Evolutionary conservation across 2,888 invertebrate species (phyloP).

Genomic region (Hydrotaea cyrtoneurina): DNA sequence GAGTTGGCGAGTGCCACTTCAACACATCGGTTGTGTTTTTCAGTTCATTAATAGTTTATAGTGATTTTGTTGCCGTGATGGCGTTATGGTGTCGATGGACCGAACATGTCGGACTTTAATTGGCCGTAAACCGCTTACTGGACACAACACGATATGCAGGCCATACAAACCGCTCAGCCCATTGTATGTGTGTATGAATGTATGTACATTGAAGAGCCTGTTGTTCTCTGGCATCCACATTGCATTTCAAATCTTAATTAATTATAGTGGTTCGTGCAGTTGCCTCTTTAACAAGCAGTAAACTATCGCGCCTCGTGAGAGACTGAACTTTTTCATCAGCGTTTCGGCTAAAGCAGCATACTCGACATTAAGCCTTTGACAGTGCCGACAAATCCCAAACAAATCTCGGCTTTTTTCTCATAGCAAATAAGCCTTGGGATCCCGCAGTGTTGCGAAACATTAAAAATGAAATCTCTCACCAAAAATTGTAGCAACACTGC

Average conservation of each 20-base stretch:
- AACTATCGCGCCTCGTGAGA: too few relatives aligned
- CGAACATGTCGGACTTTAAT: too few relatives aligned
- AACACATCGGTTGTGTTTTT: too few relatives aligned
- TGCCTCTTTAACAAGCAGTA: neutral
- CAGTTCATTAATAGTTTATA: too few relatives aligned
- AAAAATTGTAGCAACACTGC: neutral
- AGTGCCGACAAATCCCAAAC: constrained; percentile 3
- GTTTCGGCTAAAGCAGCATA: neutral
- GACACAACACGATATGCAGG: too few relatives aligned
- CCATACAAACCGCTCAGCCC: too few relatives aligned
- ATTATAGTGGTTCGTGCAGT: neutral
- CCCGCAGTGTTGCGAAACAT: neutral
- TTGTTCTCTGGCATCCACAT: neutral
- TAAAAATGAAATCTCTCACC: neutral
- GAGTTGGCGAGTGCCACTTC: too few relatives aligned
- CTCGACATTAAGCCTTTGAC: neutral
- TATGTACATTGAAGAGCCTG: too few relatives aligned
- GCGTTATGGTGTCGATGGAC: too few relatives aligned
- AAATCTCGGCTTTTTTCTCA: constrained; percentile 1
- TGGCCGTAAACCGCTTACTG: too few relatives aligned
- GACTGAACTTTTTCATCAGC: neutral
- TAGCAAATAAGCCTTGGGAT: neutral
- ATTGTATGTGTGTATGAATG: too few relatives aligned
- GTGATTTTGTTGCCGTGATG: too few relatives aligned
- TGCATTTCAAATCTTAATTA: neutral